phyloP scores from a whole-genome alignment of 2,888 invertebrate species.

The Orthosia incerta region DNA sequence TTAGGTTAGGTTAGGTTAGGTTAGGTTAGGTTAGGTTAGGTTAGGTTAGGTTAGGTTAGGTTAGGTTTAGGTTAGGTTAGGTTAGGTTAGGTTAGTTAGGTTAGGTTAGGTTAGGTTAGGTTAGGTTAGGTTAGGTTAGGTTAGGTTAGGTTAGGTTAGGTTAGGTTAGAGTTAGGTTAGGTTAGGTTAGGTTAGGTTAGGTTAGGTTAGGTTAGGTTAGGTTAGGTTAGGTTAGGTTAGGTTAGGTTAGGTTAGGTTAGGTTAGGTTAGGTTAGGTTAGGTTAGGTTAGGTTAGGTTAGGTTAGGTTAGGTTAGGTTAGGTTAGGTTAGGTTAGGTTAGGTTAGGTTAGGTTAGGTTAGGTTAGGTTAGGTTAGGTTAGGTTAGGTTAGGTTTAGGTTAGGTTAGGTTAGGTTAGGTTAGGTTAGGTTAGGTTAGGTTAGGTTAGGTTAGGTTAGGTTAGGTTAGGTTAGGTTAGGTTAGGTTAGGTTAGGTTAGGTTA shows the following conservation, averaged over 20 bases:
- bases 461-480: conserved; percentile 12
- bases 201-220: too few relatives aligned
- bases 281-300: conserved; percentile 9
- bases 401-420: conserved; percentile 9
- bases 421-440: conserved; percentile 10
- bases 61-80: conserved; percentile 60
- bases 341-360: conserved; percentile 11
- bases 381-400: conserved; percentile 12
- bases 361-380: conserved; percentile 12
- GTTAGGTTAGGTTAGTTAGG: conserved; percentile 63
- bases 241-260: conserved; percentile 41
- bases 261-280: conserved; percentile 5
- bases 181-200: conserved; percentile 60
- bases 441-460: conserved; percentile 8
- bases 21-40: conserved; percentile 44
- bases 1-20: conserved; percentile 47
- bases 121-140: conserved; percentile 42
- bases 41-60: conserved; percentile 52
- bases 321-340: conserved; percentile 1
- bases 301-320: conserved; percentile 1
- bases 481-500: conserved; percentile 13
- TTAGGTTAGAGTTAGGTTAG: conserved; percentile 34
- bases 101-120: conserved; percentile 63
- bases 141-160: too few relatives aligned
- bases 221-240: conserved; percentile 48